Conservation (phyloP, 2,888 invertebrate genomes). For the Elgonia sp. region DNA sequence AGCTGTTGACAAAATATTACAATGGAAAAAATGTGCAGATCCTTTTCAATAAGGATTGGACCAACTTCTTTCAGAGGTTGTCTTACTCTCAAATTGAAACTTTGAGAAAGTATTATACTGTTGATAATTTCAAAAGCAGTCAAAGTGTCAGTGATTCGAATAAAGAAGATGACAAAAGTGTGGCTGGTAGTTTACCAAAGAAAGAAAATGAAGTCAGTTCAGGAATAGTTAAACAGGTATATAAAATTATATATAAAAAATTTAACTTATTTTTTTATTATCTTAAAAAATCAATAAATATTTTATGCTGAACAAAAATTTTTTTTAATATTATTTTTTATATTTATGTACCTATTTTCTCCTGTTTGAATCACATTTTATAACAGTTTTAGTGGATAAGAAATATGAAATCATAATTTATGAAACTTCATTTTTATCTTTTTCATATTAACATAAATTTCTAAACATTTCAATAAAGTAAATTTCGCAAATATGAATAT, state of each 20-base stretch:
- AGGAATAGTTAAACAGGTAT: conserved; percentile 61
- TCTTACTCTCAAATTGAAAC: conserved; percentile 83
- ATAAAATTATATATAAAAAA: conserved; percentile 1
- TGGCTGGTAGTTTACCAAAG: conserved; percentile 57
- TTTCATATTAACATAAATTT: no score
- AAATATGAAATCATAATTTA: no score
- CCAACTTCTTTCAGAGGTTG: conserved; percentile 87
- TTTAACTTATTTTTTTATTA: no score
- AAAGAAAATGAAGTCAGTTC: conserved; percentile 41
- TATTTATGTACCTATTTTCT: no score
- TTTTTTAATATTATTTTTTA: no score
- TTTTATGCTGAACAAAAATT: no score
- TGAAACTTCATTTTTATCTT: no score
- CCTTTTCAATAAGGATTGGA: conserved; percentile 87
- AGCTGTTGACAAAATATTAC: conserved; percentile 86
- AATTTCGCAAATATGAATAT: no score
- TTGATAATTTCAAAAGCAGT: conserved; percentile 69
- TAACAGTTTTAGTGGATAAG: no score
- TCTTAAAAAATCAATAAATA: no score
- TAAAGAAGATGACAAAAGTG: not conserved
- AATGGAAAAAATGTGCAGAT: conserved; percentile 87
- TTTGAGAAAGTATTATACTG: conserved; percentile 79
- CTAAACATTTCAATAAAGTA: no score
- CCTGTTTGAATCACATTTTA: no score
- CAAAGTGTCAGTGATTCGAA: conserved; percentile 35